Percentiles rank a stretch among this genome's conserved stretches.
Evolutionary conservation across 2,888 invertebrate genomes (phyloP).

Genomic region (Trisateles emortualis): DNA sequence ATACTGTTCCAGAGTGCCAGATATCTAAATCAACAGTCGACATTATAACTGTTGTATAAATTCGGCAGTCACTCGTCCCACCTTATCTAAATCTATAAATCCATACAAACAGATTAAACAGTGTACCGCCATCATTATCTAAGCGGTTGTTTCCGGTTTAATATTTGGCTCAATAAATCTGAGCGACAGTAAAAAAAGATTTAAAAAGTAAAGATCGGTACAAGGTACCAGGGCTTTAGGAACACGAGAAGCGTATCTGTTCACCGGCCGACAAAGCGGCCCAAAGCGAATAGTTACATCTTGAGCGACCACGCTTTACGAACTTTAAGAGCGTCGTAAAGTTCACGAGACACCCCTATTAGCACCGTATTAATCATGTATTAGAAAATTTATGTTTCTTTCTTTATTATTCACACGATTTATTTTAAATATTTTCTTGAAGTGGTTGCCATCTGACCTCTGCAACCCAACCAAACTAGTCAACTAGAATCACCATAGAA

Average conservation of each 20-base stretch:
- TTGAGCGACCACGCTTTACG: slow-evolving; percentile 34
- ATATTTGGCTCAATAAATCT: slow-evolving; percentile 45
- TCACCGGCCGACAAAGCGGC: slow-evolving; percentile 51
- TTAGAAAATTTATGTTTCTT: slow-evolving; percentile 16
- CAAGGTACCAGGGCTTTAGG: slow-evolving; percentile 33
- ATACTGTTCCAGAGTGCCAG: too few species aligned
- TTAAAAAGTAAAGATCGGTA: slow-evolving; percentile 35
- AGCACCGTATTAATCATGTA: slow-evolving; percentile 35
- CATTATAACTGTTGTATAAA: neutral
- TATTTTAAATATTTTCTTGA: neutral
- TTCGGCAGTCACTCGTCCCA: neutral
- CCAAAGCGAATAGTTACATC: slow-evolving; percentile 50
- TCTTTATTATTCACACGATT: neutral
- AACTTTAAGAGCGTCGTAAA: slow-evolving; percentile 51
- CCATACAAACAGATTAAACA: slow-evolving; percentile 32
- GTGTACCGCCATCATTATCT: slow-evolving; percentile 25
- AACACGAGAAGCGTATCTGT: slow-evolving; percentile 47
- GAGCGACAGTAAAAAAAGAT: slow-evolving; percentile 12
- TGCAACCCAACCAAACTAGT: too few species aligned
- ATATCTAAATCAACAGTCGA: neutral
- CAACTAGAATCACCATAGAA: too few species aligned
- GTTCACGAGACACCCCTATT: slow-evolving; percentile 38
- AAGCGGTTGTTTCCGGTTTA: slow-evolving; percentile 46
- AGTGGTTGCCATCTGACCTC: neutral
- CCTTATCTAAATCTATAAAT: slow-evolving; percentile 33